phyloP scores from a whole-genome alignment of 2,113 vertebrate genomes.

The Girardinichthys multiradiatus region DNA sequence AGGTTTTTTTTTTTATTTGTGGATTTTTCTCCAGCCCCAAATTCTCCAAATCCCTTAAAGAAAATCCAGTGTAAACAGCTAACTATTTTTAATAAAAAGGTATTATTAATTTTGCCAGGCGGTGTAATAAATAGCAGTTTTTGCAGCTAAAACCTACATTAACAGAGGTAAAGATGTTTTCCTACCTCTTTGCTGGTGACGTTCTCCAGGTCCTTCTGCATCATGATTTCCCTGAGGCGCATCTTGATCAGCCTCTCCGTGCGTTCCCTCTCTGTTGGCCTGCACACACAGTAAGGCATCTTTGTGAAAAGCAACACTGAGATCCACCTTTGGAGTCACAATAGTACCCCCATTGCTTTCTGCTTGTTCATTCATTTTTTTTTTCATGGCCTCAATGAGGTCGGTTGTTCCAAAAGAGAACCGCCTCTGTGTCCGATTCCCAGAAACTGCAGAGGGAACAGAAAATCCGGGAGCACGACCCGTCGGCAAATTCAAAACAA shows the following conservation, averaged over 20 bases:
- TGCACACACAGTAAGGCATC: slow-evolving; percentile 57
- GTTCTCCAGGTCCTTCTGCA: slow-evolving; percentile 98
- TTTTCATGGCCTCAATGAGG: slow-evolving; percentile 36
- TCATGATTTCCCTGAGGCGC: slow-evolving; percentile 96
- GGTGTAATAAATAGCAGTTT: too few relatives aligned
- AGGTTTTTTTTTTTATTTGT: neutral
- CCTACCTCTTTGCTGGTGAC: slow-evolving; percentile 96
- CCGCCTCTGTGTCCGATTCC: slow-evolving; percentile 54
- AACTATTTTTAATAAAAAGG: too few relatives aligned
- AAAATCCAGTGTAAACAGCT: neutral
- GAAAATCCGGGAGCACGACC: slow-evolving; percentile 33
- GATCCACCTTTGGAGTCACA: slow-evolving; percentile 20
- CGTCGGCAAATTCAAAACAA: slow-evolving; percentile 39
- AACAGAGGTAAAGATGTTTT: neutral
- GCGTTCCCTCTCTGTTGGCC: slow-evolving; percentile 94
- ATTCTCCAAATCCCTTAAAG: neutral
- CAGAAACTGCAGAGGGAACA: slow-evolving; percentile 57
- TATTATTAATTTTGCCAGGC: too few relatives aligned
- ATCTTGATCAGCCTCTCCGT: slow-evolving; percentile 94
- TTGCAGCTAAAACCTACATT: too few relatives aligned
- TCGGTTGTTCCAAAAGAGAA: slow-evolving; percentile 52
- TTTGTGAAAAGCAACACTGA: slow-evolving; percentile 9
- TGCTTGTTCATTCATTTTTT: slow-evolving; percentile 30
- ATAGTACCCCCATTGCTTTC: slow-evolving; percentile 3
- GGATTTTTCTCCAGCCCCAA: neutral